These are phyloP conservation scores for Hypothenemus hampei DNA, from an alignment of 1,140 invertebrate species.

Conservation along the genomic window DNA sequence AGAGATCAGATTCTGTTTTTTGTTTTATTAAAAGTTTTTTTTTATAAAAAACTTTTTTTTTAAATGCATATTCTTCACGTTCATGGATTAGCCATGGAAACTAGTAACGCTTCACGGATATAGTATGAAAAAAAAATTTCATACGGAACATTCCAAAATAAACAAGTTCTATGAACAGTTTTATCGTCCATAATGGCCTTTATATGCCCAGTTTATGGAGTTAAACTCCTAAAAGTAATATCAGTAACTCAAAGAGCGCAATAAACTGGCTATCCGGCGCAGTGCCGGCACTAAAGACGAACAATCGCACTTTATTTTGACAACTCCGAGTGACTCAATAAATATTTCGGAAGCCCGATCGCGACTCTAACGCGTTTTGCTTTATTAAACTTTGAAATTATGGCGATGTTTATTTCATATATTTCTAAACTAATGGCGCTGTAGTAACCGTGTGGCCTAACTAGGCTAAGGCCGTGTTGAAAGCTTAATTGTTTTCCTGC, in stretches of 20 bases:
- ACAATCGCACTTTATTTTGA: slow-evolving; percentile 10
- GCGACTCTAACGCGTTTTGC: neutral
- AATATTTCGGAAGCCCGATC: slow-evolving; percentile 1
- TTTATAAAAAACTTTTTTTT: too few relatives aligned
- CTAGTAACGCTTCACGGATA: too few relatives aligned
- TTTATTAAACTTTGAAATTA: slow-evolving; percentile 16
- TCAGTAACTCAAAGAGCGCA: slow-evolving; percentile 6
- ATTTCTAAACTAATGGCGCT: neutral
- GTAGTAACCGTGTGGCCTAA: neutral
- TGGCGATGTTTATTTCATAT: slow-evolving; percentile 4
- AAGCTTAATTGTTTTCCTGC: neutral
- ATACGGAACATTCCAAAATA: too few relatives aligned
- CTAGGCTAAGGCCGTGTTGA: slow-evolving; percentile 8
- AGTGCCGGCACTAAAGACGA: slow-evolving; percentile 5
- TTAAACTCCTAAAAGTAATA: slow-evolving; percentile 9
- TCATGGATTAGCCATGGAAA: too few relatives aligned
- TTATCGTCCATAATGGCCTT: slow-evolving; percentile 3
- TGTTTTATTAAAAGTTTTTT: too few relatives aligned
- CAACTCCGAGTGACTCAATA: slow-evolving; percentile 6
- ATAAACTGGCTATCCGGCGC: slow-evolving; percentile 3
- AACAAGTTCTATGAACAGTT: slow-evolving; percentile 4
- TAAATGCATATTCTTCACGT: too few relatives aligned
- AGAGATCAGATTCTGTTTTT: too few relatives aligned
- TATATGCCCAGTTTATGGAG: slow-evolving; percentile 5
- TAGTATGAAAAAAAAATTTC: too few relatives aligned